phyloP scores from a whole-genome alignment of 2,797 vertebrate species.

The Tinamus major region DNA sequence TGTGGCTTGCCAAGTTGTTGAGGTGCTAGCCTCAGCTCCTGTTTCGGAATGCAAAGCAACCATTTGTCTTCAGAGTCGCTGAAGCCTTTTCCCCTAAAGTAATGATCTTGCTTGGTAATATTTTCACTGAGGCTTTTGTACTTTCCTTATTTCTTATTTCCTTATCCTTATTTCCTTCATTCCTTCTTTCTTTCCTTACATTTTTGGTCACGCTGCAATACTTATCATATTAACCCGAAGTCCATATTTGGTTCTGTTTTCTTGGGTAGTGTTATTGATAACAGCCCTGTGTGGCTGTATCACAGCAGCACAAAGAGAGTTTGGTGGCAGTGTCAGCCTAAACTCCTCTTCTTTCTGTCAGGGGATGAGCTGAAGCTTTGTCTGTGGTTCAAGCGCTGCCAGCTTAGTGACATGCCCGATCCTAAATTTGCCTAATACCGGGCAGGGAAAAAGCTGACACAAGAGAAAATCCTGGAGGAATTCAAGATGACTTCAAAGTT shows the following conservation, averaged over 20 bases:
- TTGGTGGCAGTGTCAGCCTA: neutral
- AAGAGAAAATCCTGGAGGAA: conserved; percentile 43
- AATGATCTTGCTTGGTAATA: neutral
- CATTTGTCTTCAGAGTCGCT: conserved; percentile 6
- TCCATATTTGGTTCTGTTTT: neutral
- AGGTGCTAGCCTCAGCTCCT: neutral
- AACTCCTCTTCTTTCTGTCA: neutral
- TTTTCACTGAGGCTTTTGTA: neutral
- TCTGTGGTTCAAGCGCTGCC: neutral
- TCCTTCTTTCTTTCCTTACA: neutral
- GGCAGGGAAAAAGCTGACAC: neutral
- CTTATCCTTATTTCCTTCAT: neutral
- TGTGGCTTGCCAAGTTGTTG: neutral
- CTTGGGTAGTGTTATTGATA: neutral
- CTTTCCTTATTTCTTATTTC: neutral
- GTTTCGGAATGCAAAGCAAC: neutral
- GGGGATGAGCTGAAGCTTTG: conserved; percentile 9
- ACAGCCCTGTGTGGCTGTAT: neutral
- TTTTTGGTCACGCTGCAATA: neutral
- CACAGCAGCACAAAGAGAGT: neutral
- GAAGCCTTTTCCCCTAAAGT: neutral
- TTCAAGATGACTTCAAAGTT: conserved; percentile 52
- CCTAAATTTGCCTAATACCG: neutral
- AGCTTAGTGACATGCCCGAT: conserved; percentile 26
- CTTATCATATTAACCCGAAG: accelerated